These are phyloP conservation scores for Yponomeuta plumbellus DNA, from an alignment of 2,888 invertebrate genomes.

Conservation along the genomic window DNA sequence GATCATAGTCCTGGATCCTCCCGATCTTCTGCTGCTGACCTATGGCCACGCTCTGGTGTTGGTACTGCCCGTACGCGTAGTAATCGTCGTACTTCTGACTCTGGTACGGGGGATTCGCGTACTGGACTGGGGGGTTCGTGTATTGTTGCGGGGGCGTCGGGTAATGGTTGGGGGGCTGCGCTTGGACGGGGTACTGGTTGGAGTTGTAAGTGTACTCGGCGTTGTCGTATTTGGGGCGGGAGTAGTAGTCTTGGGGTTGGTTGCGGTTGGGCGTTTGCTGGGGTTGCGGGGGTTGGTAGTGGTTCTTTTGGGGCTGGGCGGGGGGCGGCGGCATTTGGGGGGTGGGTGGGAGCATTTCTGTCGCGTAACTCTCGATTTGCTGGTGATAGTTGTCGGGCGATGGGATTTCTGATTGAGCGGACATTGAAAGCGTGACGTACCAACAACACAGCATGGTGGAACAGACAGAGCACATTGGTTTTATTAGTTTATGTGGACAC, in stretches of 20 bases:
- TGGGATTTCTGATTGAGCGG: slow-evolving; percentile 44
- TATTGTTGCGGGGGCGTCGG: slow-evolving; percentile 27
- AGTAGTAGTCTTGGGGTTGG: slow-evolving; percentile 22
- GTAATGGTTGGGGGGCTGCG: slow-evolving; percentile 24
- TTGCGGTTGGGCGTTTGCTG: slow-evolving; percentile 27
- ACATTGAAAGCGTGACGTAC: slow-evolving; percentile 4
- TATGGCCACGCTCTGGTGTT: slow-evolving; percentile 39
- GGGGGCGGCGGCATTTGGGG: slow-evolving; percentile 37
- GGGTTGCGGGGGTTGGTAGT: slow-evolving; percentile 54
- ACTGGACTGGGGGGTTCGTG: slow-evolving; percentile 19
- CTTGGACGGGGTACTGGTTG: slow-evolving; percentile 23
- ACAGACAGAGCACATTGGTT: slow-evolving; percentile 30
- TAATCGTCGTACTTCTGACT: slow-evolving; percentile 30
- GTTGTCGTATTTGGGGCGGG: slow-evolving; percentile 26
- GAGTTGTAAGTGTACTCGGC: slow-evolving; percentile 23
- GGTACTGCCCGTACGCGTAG: slow-evolving; percentile 32
- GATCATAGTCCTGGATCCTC: slow-evolving; percentile 89
- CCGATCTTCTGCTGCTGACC: slow-evolving; percentile 75
- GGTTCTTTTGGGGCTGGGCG: slow-evolving; percentile 56
- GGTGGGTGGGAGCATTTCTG: slow-evolving; percentile 58
- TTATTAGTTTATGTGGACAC: slow-evolving; percentile 34
- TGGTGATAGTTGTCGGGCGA: slow-evolving; percentile 64
- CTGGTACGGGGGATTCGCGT: slow-evolving; percentile 31
- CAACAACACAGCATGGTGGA: slow-evolving; percentile 21
- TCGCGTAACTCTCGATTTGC: slow-evolving; percentile 68